Evolutionary conservation across 2,113 vertebrate genomes (phyloP).

Genomic region (Clarias magur): DNA sequence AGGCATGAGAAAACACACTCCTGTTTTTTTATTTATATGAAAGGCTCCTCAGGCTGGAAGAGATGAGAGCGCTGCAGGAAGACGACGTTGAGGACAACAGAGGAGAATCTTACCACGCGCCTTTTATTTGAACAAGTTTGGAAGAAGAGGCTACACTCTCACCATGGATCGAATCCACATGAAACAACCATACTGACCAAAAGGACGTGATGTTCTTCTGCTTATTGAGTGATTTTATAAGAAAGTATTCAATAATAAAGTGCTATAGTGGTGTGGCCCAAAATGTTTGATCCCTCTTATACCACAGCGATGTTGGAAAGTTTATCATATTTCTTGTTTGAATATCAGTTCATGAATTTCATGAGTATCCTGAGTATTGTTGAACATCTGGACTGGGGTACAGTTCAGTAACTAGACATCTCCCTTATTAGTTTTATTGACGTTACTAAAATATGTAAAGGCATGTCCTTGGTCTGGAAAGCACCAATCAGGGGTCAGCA

Average conservation of each 20-base stretch:
- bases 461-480: neutral
- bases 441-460: no score
- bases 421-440: neutral
- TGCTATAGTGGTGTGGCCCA: neutral
- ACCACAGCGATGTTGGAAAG: neutral
- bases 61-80: neutral
- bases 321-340: no score
- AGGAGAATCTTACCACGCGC: neutral
- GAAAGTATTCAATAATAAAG: neutral
- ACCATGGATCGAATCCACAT: neutral
- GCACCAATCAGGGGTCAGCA: neutral
- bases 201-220: neutral
- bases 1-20: conserved; percentile 33
- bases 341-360: neutral
- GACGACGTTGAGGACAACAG: neutral
- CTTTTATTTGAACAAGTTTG: neutral
- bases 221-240: neutral
- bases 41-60: neutral
- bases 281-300: neutral
- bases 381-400: neutral
- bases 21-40: neutral
- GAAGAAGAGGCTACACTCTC: neutral
- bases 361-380: neutral
- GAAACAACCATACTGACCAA: neutral
- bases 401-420: neutral